Base-by-base conservation (phyloP, 2,888 invertebrate species). In the Drosophila neotestacea region DNA sequence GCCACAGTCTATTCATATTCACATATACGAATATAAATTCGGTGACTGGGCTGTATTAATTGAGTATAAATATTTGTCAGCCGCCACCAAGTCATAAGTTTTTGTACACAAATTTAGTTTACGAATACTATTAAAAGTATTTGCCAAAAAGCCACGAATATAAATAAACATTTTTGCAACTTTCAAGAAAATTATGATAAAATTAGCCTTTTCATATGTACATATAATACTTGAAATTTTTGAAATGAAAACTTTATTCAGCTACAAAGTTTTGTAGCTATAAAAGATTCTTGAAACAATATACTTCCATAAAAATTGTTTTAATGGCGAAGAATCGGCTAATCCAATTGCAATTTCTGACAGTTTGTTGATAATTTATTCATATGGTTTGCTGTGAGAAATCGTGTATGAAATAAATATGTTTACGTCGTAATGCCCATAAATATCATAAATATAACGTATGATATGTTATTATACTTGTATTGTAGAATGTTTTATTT, bases 51-150 rank as follows among this genome's bases (percentile, higher is more conserved):
- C 64, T 65, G 63, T 73, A 85, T 87, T 85, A 85, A 85, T 85
- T 85, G 85, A 78, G 84, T 80, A 76, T 76, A 80, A 87, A 85
- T 85, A 85, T 85, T 82, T 73, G 85, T 76, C 67, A 70, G 65
- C 55, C 69, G 52, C 61, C 69, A 72, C 46, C 73, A 79, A 85
- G 65, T 66, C 70, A 70, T 63, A 68, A 54, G 41, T 58, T 62
- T 55, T 38, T 30, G 36, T 7, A 51, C 34, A 52, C 60, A 67
- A 28, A 38, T 51, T 32, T 34, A 46, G 27, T 34, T 44, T 52
- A 39, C 28, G 22, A 65, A 54, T 70, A 48, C 39, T 46, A 30
- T n/a, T 55, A n/a, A 22, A 30, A 48, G 38, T 56, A 30, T 38
- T 30, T 38, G 27, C 10, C 36, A 38, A n/a, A 1, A 30, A 63